Evolutionary conservation across 2,888 invertebrate species (phyloP), one percentile per base, ranked within the genome.

Genomic region (Lasius platythorax): DNA sequence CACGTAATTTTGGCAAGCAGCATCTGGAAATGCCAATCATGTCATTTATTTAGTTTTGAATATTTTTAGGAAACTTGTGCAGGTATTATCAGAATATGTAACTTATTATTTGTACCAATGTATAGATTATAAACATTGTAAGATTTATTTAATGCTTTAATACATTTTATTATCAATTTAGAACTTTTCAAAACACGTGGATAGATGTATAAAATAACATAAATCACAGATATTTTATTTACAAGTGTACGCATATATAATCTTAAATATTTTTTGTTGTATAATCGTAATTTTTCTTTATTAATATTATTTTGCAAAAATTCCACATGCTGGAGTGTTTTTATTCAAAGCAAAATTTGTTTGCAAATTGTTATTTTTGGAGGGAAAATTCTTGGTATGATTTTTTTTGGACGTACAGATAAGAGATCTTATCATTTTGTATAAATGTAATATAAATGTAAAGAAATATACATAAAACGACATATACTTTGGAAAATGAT

Each of bases 1-100:
- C 83, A 56, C 37, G 46, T 63, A 72, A 79, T 76, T 84, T 85
- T 66, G 74, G 33, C 46, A 75, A 73, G 82, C 82, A 78, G 28
- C 46, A 18, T 12, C 6, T 61, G 23, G 11, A 3, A 43, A 43
- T 33, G 5, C 0, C 18, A 40, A 37, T 37, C 2, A 18, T 3
- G 18, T 46, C 18, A 15, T 30, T 63, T 12, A 6, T 18, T 9
- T 76, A 40, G 28, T 28, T 50, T 46, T 33, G 15, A 58, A 58
- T 28, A 12, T 37, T 61, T 46, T 46, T 9, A 2, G 4, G 1
- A 43, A 46, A 58, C 15, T 56, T 66, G 28, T 6, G 46, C n/a
- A n/a, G 8, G 6, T 0, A 18, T n/a, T 5, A 43, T 70, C 37
- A 28, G 8, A 1, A 43, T 30, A 70, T 15, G 0, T 18, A 43